Conservation (phyloP, 2,888 invertebrate species). For the Gerris lacustris region DNA sequence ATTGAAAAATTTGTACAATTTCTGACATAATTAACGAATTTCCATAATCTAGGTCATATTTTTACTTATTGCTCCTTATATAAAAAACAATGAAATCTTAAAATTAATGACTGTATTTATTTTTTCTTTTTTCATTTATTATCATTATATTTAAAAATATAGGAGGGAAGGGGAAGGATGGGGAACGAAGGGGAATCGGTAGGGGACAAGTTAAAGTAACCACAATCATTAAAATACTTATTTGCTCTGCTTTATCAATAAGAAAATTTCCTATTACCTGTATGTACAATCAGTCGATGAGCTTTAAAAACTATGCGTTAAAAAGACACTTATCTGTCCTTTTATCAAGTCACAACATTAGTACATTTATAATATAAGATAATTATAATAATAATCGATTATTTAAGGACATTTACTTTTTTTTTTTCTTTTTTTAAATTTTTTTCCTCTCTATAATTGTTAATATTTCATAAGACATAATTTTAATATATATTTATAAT, state of each 20-base stretch:
- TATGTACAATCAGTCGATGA: conserved; percentile 32
- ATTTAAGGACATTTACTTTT: conserved; percentile 23
- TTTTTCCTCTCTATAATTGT: conserved; percentile 14
- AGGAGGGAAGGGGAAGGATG: conserved; percentile 25
- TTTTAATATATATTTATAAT: conserved; percentile 20
- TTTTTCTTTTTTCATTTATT: conserved; percentile 21
- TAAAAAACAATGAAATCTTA: conserved; percentile 31
- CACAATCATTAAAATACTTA: conserved; percentile 30
- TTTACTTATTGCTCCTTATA: conserved; percentile 31
- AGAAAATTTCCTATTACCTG: conserved; percentile 32
- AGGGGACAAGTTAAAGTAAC: conserved; percentile 32
- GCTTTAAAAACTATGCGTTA: conserved; percentile 31
- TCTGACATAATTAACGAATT: conserved; percentile 30
- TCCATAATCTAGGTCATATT: conserved; percentile 26
- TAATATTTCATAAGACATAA: conserved; percentile 22
- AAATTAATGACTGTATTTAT: conserved; percentile 30
- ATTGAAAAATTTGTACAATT: conserved; percentile 30
- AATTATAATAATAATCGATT: conserved; percentile 11
- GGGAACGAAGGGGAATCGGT: conserved; percentile 21
- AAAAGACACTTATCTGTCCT: conserved; percentile 31
- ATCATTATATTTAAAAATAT: conserved; percentile 28
- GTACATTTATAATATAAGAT: conserved; percentile 19
- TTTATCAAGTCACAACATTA: conserved; percentile 23
- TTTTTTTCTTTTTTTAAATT: conserved; percentile 19
- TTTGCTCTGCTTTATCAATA: conserved; percentile 30